Evolutionary conservation across 2,113 vertebrate species (phyloP).

Genomic region (Brachyhypopomus gauderio): DNA sequence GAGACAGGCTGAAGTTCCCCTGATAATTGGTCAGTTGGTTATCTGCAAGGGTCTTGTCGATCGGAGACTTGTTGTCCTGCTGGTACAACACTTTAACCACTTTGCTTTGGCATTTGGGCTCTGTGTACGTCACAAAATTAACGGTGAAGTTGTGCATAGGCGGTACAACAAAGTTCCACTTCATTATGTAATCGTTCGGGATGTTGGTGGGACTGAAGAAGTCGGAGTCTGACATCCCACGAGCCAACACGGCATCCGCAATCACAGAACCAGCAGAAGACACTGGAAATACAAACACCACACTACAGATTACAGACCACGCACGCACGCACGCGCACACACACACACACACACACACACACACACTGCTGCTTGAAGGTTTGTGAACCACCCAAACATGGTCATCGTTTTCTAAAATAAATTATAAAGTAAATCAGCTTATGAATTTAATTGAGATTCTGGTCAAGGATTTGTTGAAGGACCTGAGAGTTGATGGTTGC

Average conservation of each 20-base stretch:
- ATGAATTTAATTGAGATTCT: too few relatives aligned
- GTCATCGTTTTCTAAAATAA: too few relatives aligned
- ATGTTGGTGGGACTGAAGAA: conserved; percentile 79
- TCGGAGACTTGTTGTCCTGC: conserved; percentile 61
- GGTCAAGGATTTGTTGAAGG: too few relatives aligned
- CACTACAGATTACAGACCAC: too few relatives aligned
- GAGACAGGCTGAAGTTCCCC: conserved; percentile 83
- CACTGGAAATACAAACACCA: not conserved
- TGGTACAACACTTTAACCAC: conserved; percentile 78
- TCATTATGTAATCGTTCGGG: conserved; percentile 78
- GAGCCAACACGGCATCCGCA: conserved; percentile 79
- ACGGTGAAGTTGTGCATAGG: conserved; percentile 82
- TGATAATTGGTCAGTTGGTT: conserved; percentile 79
- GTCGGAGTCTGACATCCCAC: conserved; percentile 68
- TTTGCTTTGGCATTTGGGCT: conserved; percentile 79
- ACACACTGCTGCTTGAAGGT: too few relatives aligned
- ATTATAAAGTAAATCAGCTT: too few relatives aligned
- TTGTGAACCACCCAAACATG: too few relatives aligned
- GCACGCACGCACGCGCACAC: too few relatives aligned
- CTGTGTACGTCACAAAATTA: conserved; percentile 70
- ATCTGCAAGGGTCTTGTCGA: conserved; percentile 65
- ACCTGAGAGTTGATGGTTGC: too few relatives aligned
- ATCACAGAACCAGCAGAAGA: conserved; percentile 63
- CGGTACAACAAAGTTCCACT: conserved; percentile 83
- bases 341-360: too few relatives aligned